A percentile compares a stretch with the other conserved stretches of the same genome.
Conservation (phyloP, 2,113 vertebrate genomes). For the Dicaeum eximium region DNA sequence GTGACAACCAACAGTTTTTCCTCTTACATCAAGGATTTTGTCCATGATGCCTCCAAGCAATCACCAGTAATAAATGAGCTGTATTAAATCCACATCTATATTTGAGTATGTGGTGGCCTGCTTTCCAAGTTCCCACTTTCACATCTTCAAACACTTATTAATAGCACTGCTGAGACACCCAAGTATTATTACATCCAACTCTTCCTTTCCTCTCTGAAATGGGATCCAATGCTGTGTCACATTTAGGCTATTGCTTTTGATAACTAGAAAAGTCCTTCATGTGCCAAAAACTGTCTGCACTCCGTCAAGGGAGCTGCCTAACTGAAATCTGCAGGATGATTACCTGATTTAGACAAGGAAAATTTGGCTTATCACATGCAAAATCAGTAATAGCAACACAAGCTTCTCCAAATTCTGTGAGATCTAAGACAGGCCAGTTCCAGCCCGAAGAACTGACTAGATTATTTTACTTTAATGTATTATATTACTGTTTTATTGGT, state of each 20-base stretch:
- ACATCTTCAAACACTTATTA: constrained; percentile 33
- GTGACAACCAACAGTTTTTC: constrained; percentile 59
- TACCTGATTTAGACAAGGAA: neutral
- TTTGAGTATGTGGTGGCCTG: neutral
- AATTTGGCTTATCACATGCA: neutral
- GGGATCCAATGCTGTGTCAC: neutral
- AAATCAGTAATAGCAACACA: neutral
- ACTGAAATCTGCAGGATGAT: neutral
- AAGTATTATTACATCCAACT: neutral
- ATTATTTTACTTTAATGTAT: neutral
- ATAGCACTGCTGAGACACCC: constrained; percentile 7
- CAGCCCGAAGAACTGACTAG: neutral
- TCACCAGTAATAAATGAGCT: constrained; percentile 37
- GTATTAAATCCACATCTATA: constrained; percentile 18
- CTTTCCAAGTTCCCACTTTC: constrained; percentile 52
- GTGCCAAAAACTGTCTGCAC: neutral
- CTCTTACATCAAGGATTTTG: constrained; percentile 63
- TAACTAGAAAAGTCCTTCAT: neutral
- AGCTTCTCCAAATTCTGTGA: neutral
- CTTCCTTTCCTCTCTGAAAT: neutral
- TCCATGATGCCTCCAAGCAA: constrained; percentile 10
- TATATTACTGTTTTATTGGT: neutral
- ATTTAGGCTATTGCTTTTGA: neutral
- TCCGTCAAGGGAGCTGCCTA: neutral
- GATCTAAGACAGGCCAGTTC: neutral